These are phyloP conservation scores for Bubo scandiacus DNA, from an alignment of 2,113 vertebrate species.

Conservation along the genomic window DNA sequence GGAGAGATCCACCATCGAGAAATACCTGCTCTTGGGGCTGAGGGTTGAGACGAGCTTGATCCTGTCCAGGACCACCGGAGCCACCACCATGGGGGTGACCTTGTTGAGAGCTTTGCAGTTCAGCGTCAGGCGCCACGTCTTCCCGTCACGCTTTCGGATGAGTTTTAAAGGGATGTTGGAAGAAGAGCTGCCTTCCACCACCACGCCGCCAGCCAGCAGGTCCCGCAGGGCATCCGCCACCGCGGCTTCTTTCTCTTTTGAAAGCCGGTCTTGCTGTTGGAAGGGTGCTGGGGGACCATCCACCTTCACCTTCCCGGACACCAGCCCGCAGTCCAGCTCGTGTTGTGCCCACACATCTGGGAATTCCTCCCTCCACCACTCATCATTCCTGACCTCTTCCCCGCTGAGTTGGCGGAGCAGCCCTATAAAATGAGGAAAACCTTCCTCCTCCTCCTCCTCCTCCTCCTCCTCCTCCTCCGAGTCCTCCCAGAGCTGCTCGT, in stretches of 20 bases:
- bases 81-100: fast-evolving
- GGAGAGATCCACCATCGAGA: not conserved
- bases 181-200: not conserved
- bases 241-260: fast-evolving
- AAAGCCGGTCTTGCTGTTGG: fast-evolving
- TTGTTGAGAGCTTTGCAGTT: not conserved
- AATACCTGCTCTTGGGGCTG: not conserved
- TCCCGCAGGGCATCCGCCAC: not conserved
- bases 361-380: not conserved
- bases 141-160: fast-evolving
- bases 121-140: not conserved
- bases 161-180: not conserved
- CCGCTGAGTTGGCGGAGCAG: too few relatives aligned
- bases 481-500: not conserved
- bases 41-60: fast-evolving
- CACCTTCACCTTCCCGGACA: not conserved
- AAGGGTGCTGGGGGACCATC: fast-evolving
- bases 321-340: not conserved
- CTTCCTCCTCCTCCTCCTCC: not conserved
- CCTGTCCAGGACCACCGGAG: fast-evolving
- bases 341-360: fast-evolving
- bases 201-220: not conserved
- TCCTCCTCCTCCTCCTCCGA: too few relatives aligned
- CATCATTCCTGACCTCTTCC: fast-evolving
- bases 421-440: too few relatives aligned